Conservation (phyloP, 2,797 vertebrate genomes). For the Chelidonichthys spinosus region DNA sequence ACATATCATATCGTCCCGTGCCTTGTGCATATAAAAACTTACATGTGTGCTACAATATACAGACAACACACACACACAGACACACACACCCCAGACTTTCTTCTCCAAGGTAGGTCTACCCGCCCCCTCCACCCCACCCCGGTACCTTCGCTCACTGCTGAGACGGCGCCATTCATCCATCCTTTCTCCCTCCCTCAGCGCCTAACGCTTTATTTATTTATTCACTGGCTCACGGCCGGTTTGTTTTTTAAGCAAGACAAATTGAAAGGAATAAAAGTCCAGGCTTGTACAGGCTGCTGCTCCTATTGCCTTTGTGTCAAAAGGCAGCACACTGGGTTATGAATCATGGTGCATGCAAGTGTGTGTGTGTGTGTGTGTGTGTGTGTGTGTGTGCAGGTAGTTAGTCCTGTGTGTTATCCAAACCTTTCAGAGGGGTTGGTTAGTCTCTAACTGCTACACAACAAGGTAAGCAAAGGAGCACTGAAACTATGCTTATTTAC, state of each 20-base stretch:
- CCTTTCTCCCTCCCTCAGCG: conserved; percentile 66
- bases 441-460: conserved; percentile 47
- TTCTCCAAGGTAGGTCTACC: conserved; percentile 38
- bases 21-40: too few relatives aligned
- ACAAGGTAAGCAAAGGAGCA: conserved; percentile 32
- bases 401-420: conserved; percentile 47
- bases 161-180: conserved; percentile 77
- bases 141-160: conserved; percentile 33
- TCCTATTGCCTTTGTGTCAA: conserved; percentile 82
- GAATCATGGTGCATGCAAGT: conserved; percentile 74
- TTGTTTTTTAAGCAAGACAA: conserved; percentile 88
- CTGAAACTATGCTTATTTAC: conserved; percentile 2
- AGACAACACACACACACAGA: background rate
- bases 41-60: too few relatives aligned
- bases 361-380: conserved; percentile 44
- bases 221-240: conserved; percentile 80
- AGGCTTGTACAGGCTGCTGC: conserved; percentile 77
- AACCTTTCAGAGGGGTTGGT: conserved; percentile 57
- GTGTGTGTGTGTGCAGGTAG: conserved; percentile 41
- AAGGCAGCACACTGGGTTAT: conserved; percentile 76
- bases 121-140: background rate
- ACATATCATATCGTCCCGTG: too few relatives aligned
- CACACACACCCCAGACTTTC: conserved; percentile 30
- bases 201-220: conserved; percentile 80
- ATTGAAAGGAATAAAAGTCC: conserved; percentile 85